Conservation (phyloP, 2,113 vertebrate species). For the Promerops cafer region DNA sequence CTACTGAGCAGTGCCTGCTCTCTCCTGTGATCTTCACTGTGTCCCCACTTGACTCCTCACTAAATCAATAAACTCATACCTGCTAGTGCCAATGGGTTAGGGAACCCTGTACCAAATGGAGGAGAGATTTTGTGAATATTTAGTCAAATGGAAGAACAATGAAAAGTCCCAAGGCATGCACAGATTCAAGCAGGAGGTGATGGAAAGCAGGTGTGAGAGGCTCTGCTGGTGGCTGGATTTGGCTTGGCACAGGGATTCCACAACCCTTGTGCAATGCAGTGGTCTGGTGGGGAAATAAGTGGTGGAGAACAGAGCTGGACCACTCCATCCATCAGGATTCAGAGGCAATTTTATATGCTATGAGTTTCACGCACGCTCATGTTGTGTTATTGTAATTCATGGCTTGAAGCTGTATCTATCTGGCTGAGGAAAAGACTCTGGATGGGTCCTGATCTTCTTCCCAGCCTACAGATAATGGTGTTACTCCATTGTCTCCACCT, state of each 20-base stretch:
- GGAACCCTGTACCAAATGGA: rapidly evolving
- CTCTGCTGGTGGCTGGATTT: not conserved
- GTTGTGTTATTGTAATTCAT: not conserved
- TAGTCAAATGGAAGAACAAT: not conserved
- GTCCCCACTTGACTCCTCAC: not conserved
- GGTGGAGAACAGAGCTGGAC: not conserved
- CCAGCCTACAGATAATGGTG: not conserved
- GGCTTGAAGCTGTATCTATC: not conserved
- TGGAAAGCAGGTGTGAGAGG: not conserved
- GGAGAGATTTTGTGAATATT: not conserved
- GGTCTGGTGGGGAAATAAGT: not conserved
- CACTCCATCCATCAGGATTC: not conserved
- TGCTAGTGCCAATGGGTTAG: not conserved
- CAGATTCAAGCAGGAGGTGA: not conserved
- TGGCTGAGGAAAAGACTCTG: not conserved
- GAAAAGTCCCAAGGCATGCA: not conserved
- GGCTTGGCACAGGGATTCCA: not conserved
- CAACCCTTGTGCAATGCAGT: rapidly evolving
- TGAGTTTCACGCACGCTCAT: rapidly evolving
- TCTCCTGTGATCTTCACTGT: rapidly evolving
- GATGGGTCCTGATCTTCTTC: not conserved
- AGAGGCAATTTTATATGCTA: not conserved
- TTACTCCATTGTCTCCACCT: not conserved
- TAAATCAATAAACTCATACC: not conserved
- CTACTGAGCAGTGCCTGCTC: too few species aligned